A percentile compares a stretch with the other conserved stretches of the same genome.
Evolutionary conservation across 2,888 invertebrate species (phyloP).

Genomic region (Vesta saturnalis): DNA sequence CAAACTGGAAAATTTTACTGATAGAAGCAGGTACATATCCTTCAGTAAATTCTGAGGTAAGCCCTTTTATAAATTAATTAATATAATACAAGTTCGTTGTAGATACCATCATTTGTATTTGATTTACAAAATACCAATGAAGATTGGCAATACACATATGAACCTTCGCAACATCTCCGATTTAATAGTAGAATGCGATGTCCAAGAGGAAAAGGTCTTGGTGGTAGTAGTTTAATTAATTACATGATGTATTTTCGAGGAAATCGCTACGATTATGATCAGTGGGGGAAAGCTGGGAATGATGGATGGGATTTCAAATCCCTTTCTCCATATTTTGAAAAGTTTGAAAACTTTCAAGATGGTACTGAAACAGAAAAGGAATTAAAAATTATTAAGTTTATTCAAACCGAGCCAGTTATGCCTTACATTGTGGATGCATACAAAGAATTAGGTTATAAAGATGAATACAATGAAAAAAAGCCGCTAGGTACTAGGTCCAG

Average conservation of each 20-base stretch:
- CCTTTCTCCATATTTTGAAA: slow-evolving; percentile 76
- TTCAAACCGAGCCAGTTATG: slow-evolving; percentile 20
- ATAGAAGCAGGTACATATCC: slow-evolving; percentile 57
- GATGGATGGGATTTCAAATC: slow-evolving; percentile 85
- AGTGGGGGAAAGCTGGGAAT: slow-evolving; percentile 85
- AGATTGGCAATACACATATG: slow-evolving; percentile 51
- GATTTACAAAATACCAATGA: slow-evolving; percentile 52
- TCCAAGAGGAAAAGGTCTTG: slow-evolving; percentile 89
- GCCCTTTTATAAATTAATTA: not conserved
- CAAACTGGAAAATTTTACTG: slow-evolving; percentile 57
- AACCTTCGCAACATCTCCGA: slow-evolving; percentile 64
- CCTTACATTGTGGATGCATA: slow-evolving; percentile 35
- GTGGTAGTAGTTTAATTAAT: slow-evolving; percentile 87
- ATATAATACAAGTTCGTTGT: not conserved
- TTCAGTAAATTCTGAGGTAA: slow-evolving; percentile 68
- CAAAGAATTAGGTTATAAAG: slow-evolving; percentile 43
- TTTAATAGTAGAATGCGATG: slow-evolving; percentile 87
- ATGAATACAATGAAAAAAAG: slow-evolving; percentile 69
- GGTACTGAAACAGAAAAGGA: slow-evolving; percentile 33
- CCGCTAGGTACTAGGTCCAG: slow-evolving; percentile 55
- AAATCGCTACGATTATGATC: slow-evolving; percentile 84
- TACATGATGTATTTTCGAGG: slow-evolving; percentile 93
- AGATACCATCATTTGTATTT: slow-evolving; percentile 52
- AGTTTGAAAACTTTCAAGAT: slow-evolving; percentile 13
- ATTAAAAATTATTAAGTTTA: slow-evolving; percentile 4